Evolutionary conservation across 92 coral and sea anemone species (phyloP), one percentile per base, ranked within the genome.

Genomic region (Galaxea fascicularis): DNA sequence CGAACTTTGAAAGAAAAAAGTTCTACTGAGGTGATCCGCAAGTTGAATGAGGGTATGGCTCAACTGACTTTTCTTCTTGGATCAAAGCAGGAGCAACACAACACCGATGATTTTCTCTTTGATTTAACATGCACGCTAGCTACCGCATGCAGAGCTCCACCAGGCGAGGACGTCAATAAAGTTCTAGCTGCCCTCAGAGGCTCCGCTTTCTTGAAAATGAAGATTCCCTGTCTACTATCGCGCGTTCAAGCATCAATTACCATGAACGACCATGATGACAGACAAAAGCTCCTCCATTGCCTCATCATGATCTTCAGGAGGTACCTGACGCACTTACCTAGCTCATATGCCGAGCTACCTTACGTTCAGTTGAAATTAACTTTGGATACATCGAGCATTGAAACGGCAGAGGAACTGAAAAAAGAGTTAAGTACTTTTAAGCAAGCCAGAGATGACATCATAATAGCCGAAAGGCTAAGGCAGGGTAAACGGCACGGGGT

Each of bases 271-370:
- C 53, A 24, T 0, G 27, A 27, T 14, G 51, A 28, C 9, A 25
- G 31, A 29, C 29, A 20, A 44, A 29, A 29, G 18, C 26, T 82
- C 53, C n/a, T 88, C 39, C 20, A 30, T 3, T 77, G 86, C 27
- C 52, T 88, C 39, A 67, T 91, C 27, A 35, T 22, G 44, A 30
- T 91, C 18, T 91, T 84, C 70, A 20, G 25, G 51, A 75, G 62
- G 72, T 91, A 88, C 75, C 59, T 91, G 63, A 80, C 88, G 35
- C 89, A 68, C 74, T 67, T 91, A 10, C 94, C 92, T 0, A 91
- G 90, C 28, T 88, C 94, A 4, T 91, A 65, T 76, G 74, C 73
- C 26, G 94, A 91, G 52, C 27, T 85, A 4, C 94, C 94, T 8
- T 81, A 88, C 39, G 85, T 58, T 24, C 81, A 79, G 78, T 24